Conservation (phyloP, 2,113 vertebrate genomes). For the Pelecanoides urinatrix region DNA sequence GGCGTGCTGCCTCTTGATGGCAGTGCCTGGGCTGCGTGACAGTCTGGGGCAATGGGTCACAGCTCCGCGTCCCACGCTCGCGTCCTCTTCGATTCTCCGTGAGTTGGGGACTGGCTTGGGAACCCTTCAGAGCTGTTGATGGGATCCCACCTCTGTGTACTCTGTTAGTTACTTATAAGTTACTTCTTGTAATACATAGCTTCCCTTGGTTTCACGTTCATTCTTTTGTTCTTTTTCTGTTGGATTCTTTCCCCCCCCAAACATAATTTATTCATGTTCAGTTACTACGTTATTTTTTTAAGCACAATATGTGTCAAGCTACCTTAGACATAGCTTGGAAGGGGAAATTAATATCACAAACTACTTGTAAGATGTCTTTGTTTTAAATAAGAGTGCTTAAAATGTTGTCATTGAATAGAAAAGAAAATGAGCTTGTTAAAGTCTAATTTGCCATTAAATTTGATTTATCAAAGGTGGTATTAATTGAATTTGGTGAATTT, state of each 20-base stretch:
- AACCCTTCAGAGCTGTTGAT: not conserved
- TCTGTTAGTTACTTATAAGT: not conserved
- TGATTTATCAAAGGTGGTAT: not conserved
- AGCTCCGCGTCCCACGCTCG: rapidly evolving
- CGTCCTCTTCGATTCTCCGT: not conserved
- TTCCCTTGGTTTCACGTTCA: not conserved
- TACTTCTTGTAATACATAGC: not conserved
- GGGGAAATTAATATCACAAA: not conserved
- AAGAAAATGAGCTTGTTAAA: not conserved
- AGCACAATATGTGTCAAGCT: not conserved
- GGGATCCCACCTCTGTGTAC: not conserved
- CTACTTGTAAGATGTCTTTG: not conserved
- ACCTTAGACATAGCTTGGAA: not conserved
- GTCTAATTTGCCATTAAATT: not conserved
- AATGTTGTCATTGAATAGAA: not conserved
- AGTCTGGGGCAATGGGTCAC: not conserved
- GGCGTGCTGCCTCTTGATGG: rapidly evolving
- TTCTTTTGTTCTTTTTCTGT: not conserved
- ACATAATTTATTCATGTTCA: not conserved
- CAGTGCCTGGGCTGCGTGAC: not conserved
- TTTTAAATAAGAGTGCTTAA: not conserved
- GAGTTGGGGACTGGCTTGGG: not conserved
- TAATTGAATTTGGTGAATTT: not conserved
- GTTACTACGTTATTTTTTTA: not conserved
- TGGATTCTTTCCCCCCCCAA: not conserved